Evolutionary conservation across 2,888 invertebrate species (phyloP).

Genomic region (Xiphydria camelus): DNA sequence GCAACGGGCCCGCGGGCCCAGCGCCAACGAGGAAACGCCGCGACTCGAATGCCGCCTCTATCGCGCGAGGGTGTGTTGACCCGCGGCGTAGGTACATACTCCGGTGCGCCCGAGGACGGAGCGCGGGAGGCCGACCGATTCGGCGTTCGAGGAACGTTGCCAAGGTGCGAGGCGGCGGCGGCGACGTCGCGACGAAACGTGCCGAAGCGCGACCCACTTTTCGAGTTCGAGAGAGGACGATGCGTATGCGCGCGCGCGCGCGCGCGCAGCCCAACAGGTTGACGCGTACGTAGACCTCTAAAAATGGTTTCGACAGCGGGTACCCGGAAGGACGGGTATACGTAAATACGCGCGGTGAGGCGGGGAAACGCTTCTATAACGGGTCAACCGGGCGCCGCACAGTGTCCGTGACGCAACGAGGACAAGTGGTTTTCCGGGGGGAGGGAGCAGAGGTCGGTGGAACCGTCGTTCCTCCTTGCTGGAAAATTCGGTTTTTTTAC

Average conservation of each 20-base stretch:
- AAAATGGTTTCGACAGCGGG: neutral
- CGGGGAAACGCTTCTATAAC: neutral
- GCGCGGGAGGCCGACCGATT: neutral
- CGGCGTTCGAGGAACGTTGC: neutral
- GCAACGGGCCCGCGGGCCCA: conserved; percentile 22
- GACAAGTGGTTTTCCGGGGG: too few species aligned
- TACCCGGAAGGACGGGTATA: neutral
- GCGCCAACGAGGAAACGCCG: conserved; percentile 36
- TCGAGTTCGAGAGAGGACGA: conserved; percentile 9
- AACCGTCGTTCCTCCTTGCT: too few species aligned
- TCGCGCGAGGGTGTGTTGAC: too few species aligned
- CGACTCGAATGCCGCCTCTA: conserved; percentile 36
- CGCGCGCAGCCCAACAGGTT: too few species aligned
- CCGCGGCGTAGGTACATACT: too few species aligned
- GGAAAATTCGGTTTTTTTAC: too few species aligned
- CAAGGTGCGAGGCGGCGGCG: too few species aligned
- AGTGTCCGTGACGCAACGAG: too few species aligned
- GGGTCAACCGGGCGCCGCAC: too few species aligned
- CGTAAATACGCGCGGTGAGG: neutral
- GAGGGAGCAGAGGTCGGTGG: too few species aligned
- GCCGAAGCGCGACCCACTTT: conserved; percentile 25
- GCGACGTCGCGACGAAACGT: conserved; percentile 10
- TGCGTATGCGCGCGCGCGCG: neutral
- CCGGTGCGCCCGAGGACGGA: too few species aligned
- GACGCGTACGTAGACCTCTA: too few species aligned